These are phyloP conservation scores for Periplaneta americana DNA, from an alignment of 1,140 invertebrate genomes.

Conservation along the genomic window DNA sequence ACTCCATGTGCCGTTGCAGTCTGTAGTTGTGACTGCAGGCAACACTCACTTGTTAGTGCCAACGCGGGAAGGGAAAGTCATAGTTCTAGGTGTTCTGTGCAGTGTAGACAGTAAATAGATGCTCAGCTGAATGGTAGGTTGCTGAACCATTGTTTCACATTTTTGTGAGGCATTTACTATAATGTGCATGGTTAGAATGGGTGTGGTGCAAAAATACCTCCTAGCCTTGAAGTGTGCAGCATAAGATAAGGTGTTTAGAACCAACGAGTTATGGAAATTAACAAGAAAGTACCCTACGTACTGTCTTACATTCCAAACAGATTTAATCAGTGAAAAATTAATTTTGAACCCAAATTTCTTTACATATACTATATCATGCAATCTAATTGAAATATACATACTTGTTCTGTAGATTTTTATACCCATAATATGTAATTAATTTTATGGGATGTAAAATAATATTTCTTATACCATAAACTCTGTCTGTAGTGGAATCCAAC, in stretches of 20 bases:
- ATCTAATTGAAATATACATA: too few species aligned
- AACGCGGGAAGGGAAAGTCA: slow-evolving; percentile 52
- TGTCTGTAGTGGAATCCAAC: too few species aligned
- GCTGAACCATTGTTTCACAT: background rate
- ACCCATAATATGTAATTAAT: too few species aligned
- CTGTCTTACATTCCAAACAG: too few species aligned
- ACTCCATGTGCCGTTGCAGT: slow-evolving; percentile 51
- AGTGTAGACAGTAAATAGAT: background rate
- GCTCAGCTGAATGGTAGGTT: background rate
- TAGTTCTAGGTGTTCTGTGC: slow-evolving; percentile 39
- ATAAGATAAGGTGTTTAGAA: background rate
- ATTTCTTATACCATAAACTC: too few species aligned
- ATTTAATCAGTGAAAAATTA: too few species aligned
- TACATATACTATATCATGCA: too few species aligned
- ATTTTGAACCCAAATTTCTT: too few species aligned
- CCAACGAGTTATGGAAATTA: background rate
- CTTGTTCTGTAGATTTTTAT: too few species aligned
- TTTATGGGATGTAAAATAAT: too few species aligned
- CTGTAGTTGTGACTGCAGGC: slow-evolving; percentile 47
- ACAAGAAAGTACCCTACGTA: too few species aligned
- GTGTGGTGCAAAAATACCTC: background rate
- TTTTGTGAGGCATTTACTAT: background rate
- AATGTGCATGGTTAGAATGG: background rate
- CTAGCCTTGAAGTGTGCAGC: background rate
- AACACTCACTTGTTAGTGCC: slow-evolving; percentile 56